Evolutionary conservation across 2,797 vertebrate genomes (phyloP).

Genomic region (Cossypha niveicapilla): DNA sequence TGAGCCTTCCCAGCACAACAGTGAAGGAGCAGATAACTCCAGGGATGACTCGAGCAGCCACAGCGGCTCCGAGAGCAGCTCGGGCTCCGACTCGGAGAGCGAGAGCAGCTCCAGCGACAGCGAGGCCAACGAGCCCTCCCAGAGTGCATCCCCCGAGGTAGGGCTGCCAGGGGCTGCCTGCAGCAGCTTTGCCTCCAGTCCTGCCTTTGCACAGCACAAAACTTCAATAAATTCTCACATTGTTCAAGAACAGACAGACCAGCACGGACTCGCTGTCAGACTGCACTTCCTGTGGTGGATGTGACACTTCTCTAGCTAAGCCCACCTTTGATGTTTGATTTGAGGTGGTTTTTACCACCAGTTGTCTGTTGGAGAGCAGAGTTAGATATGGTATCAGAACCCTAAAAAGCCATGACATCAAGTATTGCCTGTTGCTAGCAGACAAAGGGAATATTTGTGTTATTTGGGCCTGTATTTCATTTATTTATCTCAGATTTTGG

Average conservation of each 20-base stretch:
- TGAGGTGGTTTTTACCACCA: background rate
- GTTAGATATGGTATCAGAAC: background rate
- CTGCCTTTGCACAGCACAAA: background rate
- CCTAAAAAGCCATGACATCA: background rate
- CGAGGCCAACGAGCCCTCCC: conserved; percentile 91
- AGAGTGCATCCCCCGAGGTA: conserved; percentile 91
- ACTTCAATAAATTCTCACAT: rapidly evolving
- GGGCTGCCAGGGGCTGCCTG: background rate
- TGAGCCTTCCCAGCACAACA: conserved; percentile 85
- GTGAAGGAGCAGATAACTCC: conserved; percentile 90
- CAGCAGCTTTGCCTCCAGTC: background rate
- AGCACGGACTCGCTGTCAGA: rapidly evolving
- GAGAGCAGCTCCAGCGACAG: conserved; percentile 98
- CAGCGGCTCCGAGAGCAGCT: conserved; percentile 97
- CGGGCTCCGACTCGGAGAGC: conserved; percentile 95
- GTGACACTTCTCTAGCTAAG: background rate
- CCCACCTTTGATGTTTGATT: background rate
- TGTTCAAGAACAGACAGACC: background rate
- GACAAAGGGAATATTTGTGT: background rate
- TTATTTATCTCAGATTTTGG: background rate
- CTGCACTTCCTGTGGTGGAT: background rate
- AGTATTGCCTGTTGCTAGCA: background rate
- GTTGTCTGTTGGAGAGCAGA: background rate
- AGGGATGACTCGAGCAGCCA: conserved; percentile 96
- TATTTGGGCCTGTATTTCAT: background rate